Conservation (phyloP, 2,797 vertebrate genomes). For the Delichon dasypus region DNA sequence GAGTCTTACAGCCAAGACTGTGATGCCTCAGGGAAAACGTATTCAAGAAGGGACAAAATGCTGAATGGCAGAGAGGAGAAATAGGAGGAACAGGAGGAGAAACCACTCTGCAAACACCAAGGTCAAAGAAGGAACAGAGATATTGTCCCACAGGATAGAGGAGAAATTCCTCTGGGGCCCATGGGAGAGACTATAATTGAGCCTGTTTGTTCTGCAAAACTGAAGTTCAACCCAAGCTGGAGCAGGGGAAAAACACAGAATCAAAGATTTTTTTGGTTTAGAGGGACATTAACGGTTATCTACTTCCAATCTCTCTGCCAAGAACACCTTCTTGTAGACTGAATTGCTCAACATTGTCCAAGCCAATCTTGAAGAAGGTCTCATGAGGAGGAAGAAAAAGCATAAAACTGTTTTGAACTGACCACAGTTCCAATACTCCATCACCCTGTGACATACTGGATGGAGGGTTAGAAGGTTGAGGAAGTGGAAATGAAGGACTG, state of each 20-base stretch:
- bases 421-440: neutral
- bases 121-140: neutral
- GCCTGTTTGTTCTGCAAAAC: neutral
- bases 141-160: neutral
- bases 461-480: accelerated
- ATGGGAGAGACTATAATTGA: neutral
- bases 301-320: neutral
- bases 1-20: neutral
- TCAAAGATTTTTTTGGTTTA: neutral
- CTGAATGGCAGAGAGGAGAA: neutral
- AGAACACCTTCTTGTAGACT: neutral
- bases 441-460: accelerated
- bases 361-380: accelerated
- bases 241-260: neutral
- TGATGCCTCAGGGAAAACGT: accelerated
- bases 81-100: neutral
- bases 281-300: neutral
- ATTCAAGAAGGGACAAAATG: neutral
- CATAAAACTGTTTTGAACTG: neutral
- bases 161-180: neutral
- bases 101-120: neutral
- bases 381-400: neutral
- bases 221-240: neutral
- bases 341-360: neutral
- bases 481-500: neutral